Evolutionary conservation across 2,113 vertebrate genomes (phyloP).

Genomic region (Raphicerus campestris): DNA sequence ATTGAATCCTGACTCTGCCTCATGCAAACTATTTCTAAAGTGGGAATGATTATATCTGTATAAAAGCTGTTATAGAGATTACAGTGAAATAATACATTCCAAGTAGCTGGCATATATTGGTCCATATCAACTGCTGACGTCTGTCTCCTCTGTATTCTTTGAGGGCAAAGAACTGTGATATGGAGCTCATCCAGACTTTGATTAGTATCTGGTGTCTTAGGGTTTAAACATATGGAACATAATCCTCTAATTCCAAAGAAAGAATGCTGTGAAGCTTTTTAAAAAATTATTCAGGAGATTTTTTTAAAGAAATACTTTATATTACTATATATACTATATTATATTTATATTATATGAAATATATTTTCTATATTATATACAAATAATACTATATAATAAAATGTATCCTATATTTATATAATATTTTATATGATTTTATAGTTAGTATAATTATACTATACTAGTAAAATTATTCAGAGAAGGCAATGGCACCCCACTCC

Average conservation of each 20-base stretch:
- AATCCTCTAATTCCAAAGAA: neutral
- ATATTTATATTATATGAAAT: neutral
- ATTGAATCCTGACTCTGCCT: neutral
- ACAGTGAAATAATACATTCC: neutral
- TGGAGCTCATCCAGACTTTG: neutral
- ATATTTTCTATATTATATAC: neutral
- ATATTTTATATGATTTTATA: neutral
- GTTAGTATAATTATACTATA: neutral
- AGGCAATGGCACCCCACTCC: no score
- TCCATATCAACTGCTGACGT: neutral
- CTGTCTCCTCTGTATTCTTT: neutral
- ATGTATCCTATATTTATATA: neutral
- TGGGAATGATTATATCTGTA: neutral
- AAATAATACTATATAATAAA: neutral
- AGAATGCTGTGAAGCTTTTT: neutral
- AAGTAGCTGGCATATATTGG: neutral
- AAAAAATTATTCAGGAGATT: neutral
- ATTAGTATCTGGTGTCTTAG: conserved; percentile 1
- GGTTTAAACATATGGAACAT: conserved; percentile 5
- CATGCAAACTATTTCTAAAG: neutral
- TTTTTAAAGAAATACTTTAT: neutral
- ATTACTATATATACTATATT: neutral
- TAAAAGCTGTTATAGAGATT: neutral
- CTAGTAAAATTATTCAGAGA: neutral
- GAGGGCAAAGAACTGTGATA: neutral